Percentiles rank a stretch among this genome's conserved stretches.
phyloP scores from a whole-genome alignment of 2,113 vertebrate species.

The Clarias macrocephalus region DNA sequence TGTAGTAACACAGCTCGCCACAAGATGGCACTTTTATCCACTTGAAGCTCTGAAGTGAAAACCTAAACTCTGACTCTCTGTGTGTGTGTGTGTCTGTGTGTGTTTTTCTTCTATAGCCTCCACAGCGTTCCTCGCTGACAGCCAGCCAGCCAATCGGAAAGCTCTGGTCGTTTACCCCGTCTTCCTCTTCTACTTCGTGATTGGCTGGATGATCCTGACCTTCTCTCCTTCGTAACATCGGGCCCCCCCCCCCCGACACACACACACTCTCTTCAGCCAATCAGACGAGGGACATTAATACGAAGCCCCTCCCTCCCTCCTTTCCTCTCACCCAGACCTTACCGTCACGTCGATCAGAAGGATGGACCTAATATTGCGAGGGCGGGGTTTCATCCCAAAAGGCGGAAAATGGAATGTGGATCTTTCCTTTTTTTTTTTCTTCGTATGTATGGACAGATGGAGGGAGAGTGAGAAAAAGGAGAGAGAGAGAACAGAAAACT shows the following conservation, averaged over 20 bases:
- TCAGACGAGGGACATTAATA: neutral
- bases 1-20: conserved; percentile 5
- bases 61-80: neutral
- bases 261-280: neutral
- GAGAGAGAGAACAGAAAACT: neutral
- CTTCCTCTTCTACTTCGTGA: conserved; percentile 97
- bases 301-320: neutral
- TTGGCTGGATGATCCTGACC: conserved; percentile 96
- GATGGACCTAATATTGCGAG: neutral
- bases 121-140: conserved; percentile 91
- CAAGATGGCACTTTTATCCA: neutral
- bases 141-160: conserved; percentile 90
- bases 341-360: neutral
- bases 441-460: neutral
- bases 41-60: neutral
- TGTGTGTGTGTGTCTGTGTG: neutral
- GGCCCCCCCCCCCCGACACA: neutral
- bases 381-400: neutral
- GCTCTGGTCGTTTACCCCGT: conserved; percentile 92
- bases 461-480: neutral
- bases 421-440: neutral
- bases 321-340: neutral
- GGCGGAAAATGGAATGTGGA: neutral
- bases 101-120: conserved; percentile 75
- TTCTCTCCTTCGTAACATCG: conserved; percentile 69